Base-by-base conservation (phyloP, 2,113 vertebrate species). In the Ochotona curzoniae region DNA sequence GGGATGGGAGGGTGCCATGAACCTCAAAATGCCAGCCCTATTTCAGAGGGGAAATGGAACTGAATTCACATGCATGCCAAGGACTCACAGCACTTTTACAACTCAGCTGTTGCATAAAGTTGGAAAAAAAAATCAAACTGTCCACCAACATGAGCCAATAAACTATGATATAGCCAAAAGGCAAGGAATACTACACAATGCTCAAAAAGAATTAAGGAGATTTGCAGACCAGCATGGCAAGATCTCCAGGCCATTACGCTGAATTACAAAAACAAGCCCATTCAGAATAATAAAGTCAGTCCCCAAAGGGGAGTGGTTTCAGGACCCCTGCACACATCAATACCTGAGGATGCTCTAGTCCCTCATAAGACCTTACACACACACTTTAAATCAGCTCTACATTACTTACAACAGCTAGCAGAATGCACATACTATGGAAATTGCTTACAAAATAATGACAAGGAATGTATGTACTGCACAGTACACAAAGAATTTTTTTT, bases 231-330 rank as follows among this genome's bases (percentile, higher is more conserved):
- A 32, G 47, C 10, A 49, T 1, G 32, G 32, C 61, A 38, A 76
- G 12, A 32, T 80, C 30, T n/a, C 54, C 2, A 80, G 32, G 44
- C 18, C 35, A 60, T 69, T 70, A 32, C n/a, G 17, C 7, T 93
- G 71, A 91, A 47, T 88, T 83, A 92, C 61, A 85, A 85, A 90
- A 85, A 47, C 44, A 83, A 83, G 82, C 3, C 38, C 38, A 44
- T 44, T 44, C 38, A 44, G 38, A 44, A 44, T 44, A 44, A 44
- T 44, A 44, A 44, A 44, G 54, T 18, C 54, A 17, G 54, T 4
- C 5, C 54, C 54, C 54, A 57, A 57, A 57, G 54, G 54, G 12
- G 54, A 57, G 14, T 12, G 14, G 18, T 57, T 57, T 5, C 54
- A 57, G 54, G 54, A 12, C 54, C 54, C 54, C 8, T 57, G 54